Percentiles rank a stretch among this genome's conserved stretches.
Evolutionary conservation across 1,140 invertebrate genomes (phyloP).

Genomic region (Polyergus mexicanus): DNA sequence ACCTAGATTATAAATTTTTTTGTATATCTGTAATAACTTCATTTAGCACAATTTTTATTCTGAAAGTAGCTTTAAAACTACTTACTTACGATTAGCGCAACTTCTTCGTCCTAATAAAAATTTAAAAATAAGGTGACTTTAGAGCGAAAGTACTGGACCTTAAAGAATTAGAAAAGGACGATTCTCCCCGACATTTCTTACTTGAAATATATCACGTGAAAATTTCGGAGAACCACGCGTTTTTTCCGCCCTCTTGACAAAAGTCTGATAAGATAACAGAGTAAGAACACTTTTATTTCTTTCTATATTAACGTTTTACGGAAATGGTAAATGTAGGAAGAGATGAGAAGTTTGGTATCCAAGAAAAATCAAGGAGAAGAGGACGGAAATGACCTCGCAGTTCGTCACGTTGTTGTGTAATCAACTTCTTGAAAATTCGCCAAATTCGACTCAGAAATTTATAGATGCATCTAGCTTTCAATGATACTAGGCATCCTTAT

Average conservation of each 20-base stretch:
- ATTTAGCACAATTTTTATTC: background rate
- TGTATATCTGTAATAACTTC: background rate
- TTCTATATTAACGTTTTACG: conserved; percentile 52
- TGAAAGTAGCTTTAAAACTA: conserved; percentile 12
- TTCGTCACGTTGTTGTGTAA: conserved; percentile 52
- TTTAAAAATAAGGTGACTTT: conserved; percentile 12
- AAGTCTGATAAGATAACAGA: conserved; percentile 37
- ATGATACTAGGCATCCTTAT: background rate
- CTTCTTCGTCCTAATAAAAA: conserved; percentile 14
- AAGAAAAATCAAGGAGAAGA: conserved; percentile 51
- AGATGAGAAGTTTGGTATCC: conserved; percentile 47
- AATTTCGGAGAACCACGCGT: conserved; percentile 19
- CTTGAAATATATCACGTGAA: conserved; percentile 5
- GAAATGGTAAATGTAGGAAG: conserved; percentile 49
- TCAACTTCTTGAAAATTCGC: conserved; percentile 60
- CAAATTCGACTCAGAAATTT: conserved; percentile 53
- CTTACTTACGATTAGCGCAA: background rate
- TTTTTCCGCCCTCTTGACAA: conserved; percentile 2
- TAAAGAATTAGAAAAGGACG: background rate
- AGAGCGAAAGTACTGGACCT: background rate
- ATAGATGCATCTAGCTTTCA: conserved; percentile 9
- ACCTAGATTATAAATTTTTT: background rate
- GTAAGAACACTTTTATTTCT: conserved; percentile 52
- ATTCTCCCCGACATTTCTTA: conserved; percentile 22
- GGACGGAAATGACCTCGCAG: conserved; percentile 53